Evolutionary conservation across 1,140 invertebrate species (phyloP), one percentile per base, ranked within the genome.

Genomic region (Drosophila kikkawai): DNA sequence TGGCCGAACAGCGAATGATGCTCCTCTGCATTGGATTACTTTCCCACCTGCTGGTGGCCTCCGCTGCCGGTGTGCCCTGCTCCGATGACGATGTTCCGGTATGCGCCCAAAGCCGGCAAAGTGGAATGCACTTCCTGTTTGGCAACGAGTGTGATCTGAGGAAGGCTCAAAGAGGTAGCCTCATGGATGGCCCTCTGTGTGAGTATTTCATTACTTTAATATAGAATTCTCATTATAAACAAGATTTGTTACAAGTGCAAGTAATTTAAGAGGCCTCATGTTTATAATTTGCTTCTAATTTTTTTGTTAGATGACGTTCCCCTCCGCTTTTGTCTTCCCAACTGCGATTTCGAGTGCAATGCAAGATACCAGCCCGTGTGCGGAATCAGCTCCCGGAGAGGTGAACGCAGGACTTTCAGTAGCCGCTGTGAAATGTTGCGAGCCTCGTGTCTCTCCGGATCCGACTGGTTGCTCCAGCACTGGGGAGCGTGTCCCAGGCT

Each of bases 91-190:
- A 91, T 26, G 67, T 76, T 13, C 88, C 90, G 29, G 51, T 73
- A 15, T 91, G 90, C 42, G 85, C 67, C 0, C 56, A 65, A 2
- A 80, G 50, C 48, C 55, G 57, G 5, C 37, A 32, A 15, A 74
- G 36, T 3, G 71, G 66, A 19, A 83, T 85, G 42, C 83, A 81
- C 69, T 60, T 91, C 26, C 13, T 91, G 4, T 91, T 91, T 42
- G 69, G 70, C 44, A 91, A 90, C 61, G 85, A 90, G 37, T 91
- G 90, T 19, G 75, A 91, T 29, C 45, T 91, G 42, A 42, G 69
- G 9, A 91, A 81, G 63, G 77, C 85, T 13, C 85, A 91, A 41
- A 67, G 71, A 1, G 67, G 70, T 37, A 85, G 81, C 34, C 70
- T 90, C 1, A 70, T 90, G 39, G 75, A 50, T 15, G 71, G 45